Percentiles rank a stretch among this genome's conserved stretches.
phyloP scores from a whole-genome alignment of 2,888 invertebrate genomes.

The Piscicola geometra region DNA sequence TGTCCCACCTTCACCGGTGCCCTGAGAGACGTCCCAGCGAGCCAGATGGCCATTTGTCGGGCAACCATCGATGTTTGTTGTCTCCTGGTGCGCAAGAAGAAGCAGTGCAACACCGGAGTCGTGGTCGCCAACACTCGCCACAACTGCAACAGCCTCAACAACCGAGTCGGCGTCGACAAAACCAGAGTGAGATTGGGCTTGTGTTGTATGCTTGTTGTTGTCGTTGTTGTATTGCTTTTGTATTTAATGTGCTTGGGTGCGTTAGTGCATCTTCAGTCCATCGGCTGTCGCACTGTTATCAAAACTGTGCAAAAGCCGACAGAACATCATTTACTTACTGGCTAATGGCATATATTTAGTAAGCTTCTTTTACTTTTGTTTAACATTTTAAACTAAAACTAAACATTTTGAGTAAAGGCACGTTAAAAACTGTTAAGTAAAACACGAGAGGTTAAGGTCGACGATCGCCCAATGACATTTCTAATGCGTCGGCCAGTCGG shows the following conservation, averaged over 20 bases:
- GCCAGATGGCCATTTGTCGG: slow-evolving; percentile 43
- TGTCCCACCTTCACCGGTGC: slow-evolving; percentile 47
- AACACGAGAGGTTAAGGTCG: no score
- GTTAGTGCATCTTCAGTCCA: not conserved
- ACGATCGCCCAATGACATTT: no score
- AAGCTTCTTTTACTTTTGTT: no score
- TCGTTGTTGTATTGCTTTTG: not conserved
- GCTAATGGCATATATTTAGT: no score
- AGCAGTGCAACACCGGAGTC: slow-evolving; percentile 49
- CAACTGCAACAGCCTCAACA: slow-evolving; percentile 37
- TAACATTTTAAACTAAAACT: no score
- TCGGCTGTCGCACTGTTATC: no score
- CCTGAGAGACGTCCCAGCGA: slow-evolving; percentile 42
- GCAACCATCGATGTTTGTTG: slow-evolving; percentile 50
- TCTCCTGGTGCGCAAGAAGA: slow-evolving; percentile 48
- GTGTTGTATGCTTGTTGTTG: not conserved
- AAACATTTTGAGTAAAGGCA: no score
- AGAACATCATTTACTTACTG: no score
- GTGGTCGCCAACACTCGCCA: slow-evolving; percentile 42
- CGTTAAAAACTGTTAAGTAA: no score
- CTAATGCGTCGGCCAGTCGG: no score
- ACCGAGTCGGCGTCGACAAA: slow-evolving; percentile 40
- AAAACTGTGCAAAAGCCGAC: no score
- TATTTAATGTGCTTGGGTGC: not conserved
- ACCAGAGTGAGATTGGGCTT: slow-evolving; percentile 39